Evolutionary conservation across 2,888 invertebrate species (phyloP).

Genomic region (Leptopilina myrica): DNA sequence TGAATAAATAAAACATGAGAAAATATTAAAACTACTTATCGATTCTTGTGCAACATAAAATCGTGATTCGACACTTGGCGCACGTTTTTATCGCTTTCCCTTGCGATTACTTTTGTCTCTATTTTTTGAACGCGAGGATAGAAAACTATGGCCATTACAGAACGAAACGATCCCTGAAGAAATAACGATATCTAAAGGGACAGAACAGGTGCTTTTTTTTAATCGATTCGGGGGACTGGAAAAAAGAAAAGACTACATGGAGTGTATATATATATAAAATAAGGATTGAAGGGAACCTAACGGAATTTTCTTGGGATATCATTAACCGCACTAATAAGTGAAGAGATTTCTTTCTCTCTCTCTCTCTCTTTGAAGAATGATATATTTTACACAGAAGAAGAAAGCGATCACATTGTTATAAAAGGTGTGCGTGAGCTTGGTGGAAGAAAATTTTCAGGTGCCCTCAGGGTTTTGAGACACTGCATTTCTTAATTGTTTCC

Average conservation of each 20-base stretch:
- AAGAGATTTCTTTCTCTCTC: slow-evolving; percentile 47
- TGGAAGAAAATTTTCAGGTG: slow-evolving; percentile 42
- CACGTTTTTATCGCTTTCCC: slow-evolving; percentile 4
- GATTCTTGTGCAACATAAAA: slow-evolving; percentile 5
- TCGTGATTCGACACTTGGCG: slow-evolving; percentile 14
- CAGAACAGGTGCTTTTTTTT: slow-evolving; percentile 51
- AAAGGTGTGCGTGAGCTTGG: slow-evolving; percentile 52
- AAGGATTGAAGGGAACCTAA: slow-evolving; percentile 50
- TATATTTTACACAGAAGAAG: slow-evolving; percentile 40
- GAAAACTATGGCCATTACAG: slow-evolving; percentile 51
- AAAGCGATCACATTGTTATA: slow-evolving; percentile 45
- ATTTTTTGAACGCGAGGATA: slow-evolving; percentile 38
- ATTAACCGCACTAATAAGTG: slow-evolving; percentile 57
- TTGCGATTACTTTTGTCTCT: slow-evolving; percentile 33
- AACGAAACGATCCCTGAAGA: slow-evolving; percentile 44
- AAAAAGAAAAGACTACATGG: slow-evolving; percentile 43
- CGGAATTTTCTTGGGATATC: slow-evolving; percentile 51
- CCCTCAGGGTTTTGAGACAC: slow-evolving; percentile 59
- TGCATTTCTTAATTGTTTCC: slow-evolving; percentile 74
- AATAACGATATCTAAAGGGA: slow-evolving; percentile 54
- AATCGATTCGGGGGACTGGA: slow-evolving; percentile 49
- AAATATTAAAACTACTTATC: slow-evolving; percentile 2
- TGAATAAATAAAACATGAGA: slow-evolving; percentile 4
- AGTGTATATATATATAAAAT: slow-evolving; percentile 38
- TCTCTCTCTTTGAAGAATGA: neutral